phyloP scores from a whole-genome alignment of 2,888 invertebrate genomes.

The Acleris literana region DNA sequence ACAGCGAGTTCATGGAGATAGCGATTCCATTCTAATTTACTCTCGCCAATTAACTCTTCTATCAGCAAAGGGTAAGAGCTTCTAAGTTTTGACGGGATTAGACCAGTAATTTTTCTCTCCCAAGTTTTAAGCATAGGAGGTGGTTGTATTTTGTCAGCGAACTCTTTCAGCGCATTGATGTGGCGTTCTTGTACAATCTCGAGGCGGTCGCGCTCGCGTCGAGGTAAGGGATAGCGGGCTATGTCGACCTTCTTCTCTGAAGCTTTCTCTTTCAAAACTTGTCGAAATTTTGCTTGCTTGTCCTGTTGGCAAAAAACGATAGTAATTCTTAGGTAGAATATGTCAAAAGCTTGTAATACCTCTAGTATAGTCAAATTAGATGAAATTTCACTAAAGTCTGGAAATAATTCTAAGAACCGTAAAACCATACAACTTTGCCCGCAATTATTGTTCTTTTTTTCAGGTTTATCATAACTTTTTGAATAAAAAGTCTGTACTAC shows the following conservation, averaged over 20 bases:
- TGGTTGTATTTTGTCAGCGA: constrained; percentile 83
- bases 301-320: constrained; percentile 53
- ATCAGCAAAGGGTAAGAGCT: constrained; percentile 81
- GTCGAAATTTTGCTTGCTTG: constrained; percentile 69
- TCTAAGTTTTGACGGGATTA: constrained; percentile 82
- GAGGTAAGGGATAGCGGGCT: constrained; percentile 56
- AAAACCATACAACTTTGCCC: too few species aligned
- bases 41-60: constrained; percentile 80
- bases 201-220: constrained; percentile 71
- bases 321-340: not conserved
- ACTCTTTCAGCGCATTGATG: constrained; percentile 81
- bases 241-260: constrained; percentile 65
- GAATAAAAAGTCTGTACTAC: too few species aligned
- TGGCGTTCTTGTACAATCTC: constrained; percentile 79
- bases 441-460: too few species aligned
- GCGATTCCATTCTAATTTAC: constrained; percentile 82
- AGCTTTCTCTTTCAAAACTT: constrained; percentile 71
- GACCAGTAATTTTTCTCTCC: constrained; percentile 84
- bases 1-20: constrained; percentile 86
- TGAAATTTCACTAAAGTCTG: too few species aligned
- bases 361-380: too few species aligned
- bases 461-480: too few species aligned
- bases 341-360: too few species aligned
- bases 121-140: constrained; percentile 85
- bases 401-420: too few species aligned